These are phyloP conservation scores for Centropristis striata DNA, from an alignment of 2,113 vertebrate species.

Conservation along the genomic window DNA sequence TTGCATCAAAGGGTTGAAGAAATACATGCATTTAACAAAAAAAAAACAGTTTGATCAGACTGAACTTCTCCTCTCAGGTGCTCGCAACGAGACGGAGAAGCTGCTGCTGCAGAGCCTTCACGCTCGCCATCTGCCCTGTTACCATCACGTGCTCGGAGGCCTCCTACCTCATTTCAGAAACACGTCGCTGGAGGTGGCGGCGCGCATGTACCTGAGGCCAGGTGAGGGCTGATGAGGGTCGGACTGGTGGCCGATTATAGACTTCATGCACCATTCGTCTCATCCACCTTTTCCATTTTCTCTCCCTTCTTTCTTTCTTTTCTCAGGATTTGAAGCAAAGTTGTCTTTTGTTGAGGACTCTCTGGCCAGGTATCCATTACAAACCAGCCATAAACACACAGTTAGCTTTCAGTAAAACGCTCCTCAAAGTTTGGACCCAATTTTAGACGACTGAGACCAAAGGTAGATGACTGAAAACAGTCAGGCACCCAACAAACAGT, in stretches of 20 bases:
- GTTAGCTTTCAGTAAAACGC: no score
- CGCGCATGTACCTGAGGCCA: conserved; percentile 71
- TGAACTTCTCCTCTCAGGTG: conserved; percentile 42
- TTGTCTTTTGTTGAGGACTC: conserved; percentile 87
- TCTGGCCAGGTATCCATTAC: conserved; percentile 79
- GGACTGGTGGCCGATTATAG: neutral
- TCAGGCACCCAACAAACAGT: neutral
- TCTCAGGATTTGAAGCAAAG: conserved; percentile 89
- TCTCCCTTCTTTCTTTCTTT: neutral
- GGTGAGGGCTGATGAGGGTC: conserved; percentile 28
- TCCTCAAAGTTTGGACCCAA: neutral
- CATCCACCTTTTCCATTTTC: neutral
- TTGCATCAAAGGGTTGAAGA: no score
- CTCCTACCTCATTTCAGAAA: conserved; percentile 48
- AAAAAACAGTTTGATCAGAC: no score
- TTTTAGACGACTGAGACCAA: neutral
- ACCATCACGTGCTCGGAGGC: conserved; percentile 58
- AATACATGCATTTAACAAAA: no score
- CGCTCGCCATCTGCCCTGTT: conserved; percentile 45
- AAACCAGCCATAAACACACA: neutral
- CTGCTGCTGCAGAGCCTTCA: conserved; percentile 57
- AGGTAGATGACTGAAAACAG: neutral
- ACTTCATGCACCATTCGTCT: neutral
- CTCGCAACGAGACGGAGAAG: conserved; percentile 59
- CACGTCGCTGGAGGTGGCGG: conserved; percentile 55